Percentiles rank a stretch among this genome's conserved stretches.
Evolutionary conservation across 2,888 invertebrate genomes (phyloP).

Genomic region (Steinernema carpocapsae): DNA sequence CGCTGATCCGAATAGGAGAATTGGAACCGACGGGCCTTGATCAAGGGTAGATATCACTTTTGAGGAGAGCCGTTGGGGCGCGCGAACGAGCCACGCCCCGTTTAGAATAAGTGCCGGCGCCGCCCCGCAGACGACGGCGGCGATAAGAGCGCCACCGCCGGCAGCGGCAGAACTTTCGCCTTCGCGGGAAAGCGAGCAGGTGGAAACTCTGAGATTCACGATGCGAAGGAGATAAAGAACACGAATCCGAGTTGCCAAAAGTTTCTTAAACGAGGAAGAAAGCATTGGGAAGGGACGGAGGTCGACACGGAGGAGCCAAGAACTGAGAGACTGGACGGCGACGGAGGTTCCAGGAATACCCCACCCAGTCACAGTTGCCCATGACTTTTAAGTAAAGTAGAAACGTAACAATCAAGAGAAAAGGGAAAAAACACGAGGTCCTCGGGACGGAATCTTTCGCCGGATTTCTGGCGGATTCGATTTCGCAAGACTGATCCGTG

Average conservation of each 20-base stretch:
- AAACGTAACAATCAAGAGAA: too few relatives aligned
- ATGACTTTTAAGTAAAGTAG: too few relatives aligned
- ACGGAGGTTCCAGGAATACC: background rate
- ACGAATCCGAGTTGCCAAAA: background rate
- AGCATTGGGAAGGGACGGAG: background rate
- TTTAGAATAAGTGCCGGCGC: constrained; percentile 34
- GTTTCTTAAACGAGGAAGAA: background rate
- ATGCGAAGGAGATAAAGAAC: background rate
- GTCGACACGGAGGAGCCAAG: too few relatives aligned
- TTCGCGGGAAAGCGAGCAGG: background rate
- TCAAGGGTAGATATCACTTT: constrained; percentile 35
- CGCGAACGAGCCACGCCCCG: constrained; percentile 25
- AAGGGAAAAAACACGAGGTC: too few relatives aligned
- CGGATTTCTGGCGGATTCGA: constrained; percentile 1
- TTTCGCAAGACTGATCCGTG: constrained; percentile 4
- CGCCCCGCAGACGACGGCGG: constrained; percentile 26
- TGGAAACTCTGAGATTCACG: background rate
- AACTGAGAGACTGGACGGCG: background rate
- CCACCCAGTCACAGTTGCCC: too few relatives aligned
- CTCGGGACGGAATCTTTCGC: background rate
- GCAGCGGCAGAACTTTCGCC: background rate
- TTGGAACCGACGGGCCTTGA: constrained; percentile 34
- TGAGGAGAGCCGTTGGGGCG: constrained; percentile 30
- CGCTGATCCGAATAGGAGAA: constrained; percentile 14
- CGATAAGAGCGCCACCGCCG: constrained; percentile 13